Percentiles rank a stretch among this genome's conserved stretches.
These are phyloP conservation scores for Cyclura pinguis DNA, from an alignment of 2,797 vertebrate genomes.

Conservation along the genomic window DNA sequence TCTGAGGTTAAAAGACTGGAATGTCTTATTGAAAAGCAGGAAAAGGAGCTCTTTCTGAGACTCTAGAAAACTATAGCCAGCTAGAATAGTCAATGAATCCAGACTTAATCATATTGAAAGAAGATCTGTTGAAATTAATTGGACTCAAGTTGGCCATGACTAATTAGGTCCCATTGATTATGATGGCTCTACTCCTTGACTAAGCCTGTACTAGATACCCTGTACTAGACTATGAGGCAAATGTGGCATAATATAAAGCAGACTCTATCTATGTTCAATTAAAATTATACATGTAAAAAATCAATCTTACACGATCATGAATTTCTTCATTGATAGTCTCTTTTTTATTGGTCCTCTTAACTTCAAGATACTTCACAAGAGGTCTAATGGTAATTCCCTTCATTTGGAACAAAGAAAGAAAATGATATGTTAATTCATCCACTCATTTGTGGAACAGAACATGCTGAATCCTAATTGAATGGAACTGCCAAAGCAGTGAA, in stretches of 20 bases:
- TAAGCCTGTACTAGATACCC: no score
- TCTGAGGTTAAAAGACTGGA: neutral
- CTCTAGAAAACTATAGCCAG: no score
- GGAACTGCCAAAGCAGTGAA: neutral
- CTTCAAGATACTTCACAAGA: constrained; percentile 91
- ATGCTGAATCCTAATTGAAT: neutral
- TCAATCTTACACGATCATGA: constrained; percentile 87
- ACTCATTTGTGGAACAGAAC: neutral
- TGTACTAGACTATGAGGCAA: neutral
- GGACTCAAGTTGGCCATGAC: neutral
- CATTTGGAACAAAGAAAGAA: constrained; percentile 54
- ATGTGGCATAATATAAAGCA: neutral
- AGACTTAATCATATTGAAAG: neutral
- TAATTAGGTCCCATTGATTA: neutral
- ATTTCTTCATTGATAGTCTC: constrained; percentile 93
- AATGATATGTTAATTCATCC: neutral
- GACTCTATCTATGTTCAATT: neutral
- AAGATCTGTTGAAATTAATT: neutral
- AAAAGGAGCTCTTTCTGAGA: no score
- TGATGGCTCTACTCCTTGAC: no score
- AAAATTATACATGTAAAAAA: neutral
- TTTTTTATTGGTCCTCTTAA: constrained; percentile 92
- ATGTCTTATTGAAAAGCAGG: no score
- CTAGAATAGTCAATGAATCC: neutral
- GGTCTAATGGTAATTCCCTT: constrained; percentile 96